A percentile compares a stretch with the other conserved stretches of the same genome.
phyloP scores from a whole-genome alignment of 2,888 invertebrate species.

The Pyrocoelia pectoralis region DNA sequence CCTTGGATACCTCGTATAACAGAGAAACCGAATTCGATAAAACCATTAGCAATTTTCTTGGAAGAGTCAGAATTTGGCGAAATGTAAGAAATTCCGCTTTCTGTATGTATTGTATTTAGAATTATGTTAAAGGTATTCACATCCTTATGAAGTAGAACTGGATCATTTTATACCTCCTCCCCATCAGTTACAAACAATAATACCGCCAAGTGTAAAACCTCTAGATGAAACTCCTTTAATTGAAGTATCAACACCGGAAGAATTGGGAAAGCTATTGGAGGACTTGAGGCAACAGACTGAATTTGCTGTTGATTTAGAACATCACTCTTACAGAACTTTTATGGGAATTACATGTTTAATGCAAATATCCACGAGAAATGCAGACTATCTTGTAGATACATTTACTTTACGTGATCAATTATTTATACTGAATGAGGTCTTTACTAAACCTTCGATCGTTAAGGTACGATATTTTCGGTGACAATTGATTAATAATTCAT shows the following conservation, averaged over 20 bases:
- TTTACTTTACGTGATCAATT: slow-evolving; percentile 83
- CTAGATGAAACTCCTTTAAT: slow-evolving; percentile 72
- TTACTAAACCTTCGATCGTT: slow-evolving; percentile 87
- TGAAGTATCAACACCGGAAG: slow-evolving; percentile 71
- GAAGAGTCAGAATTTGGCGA: slow-evolving; percentile 71
- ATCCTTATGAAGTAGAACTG: slow-evolving; percentile 90
- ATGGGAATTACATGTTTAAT: slow-evolving; percentile 95
- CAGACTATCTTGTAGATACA: slow-evolving; percentile 92
- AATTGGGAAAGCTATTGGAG: slow-evolving; percentile 70
- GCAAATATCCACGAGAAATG: slow-evolving; percentile 85
- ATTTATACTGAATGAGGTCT: slow-evolving; percentile 83
- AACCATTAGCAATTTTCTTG: slow-evolving; percentile 78
- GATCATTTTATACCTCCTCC: slow-evolving; percentile 71
- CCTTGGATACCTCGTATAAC: slow-evolving; percentile 86
- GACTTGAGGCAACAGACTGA: slow-evolving; percentile 74
- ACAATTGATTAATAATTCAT: background rate
- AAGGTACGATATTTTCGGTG: slow-evolving; percentile 70
- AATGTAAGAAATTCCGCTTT: slow-evolving; percentile 59
- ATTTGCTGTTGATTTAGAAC: slow-evolving; percentile 92
- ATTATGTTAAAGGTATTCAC: slow-evolving; percentile 70
- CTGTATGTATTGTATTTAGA: slow-evolving; percentile 22
- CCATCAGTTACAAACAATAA: slow-evolving; percentile 54
- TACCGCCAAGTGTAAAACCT: slow-evolving; percentile 58
- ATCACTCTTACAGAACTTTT: slow-evolving; percentile 91
- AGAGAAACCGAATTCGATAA: slow-evolving; percentile 87